These are phyloP conservation scores for Lepilemur septentrionalis DNA, from an alignment of 2,797 vertebrate species.

Conservation along the genomic window DNA sequence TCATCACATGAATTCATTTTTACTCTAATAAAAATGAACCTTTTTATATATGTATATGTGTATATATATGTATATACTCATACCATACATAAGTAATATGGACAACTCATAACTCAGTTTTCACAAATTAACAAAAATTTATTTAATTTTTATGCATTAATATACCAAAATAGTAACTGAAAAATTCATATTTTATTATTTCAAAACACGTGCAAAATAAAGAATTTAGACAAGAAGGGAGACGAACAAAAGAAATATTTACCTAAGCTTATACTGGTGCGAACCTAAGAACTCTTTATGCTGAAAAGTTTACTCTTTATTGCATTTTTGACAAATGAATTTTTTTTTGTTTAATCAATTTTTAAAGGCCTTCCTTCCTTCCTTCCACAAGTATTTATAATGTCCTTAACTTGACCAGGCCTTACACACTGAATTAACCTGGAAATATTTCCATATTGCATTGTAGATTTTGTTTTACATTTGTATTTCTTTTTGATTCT, in stretches of 20 bases:
- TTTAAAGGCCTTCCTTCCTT: background rate
- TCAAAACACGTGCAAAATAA: conserved; percentile 5
- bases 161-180: background rate
- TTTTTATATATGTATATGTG: background rate
- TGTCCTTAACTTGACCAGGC: background rate
- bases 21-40: background rate
- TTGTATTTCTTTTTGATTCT: conserved; percentile 1
- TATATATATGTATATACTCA: no score
- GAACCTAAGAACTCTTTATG: background rate
- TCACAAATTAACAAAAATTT: background rate
- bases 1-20: background rate
- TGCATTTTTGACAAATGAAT: background rate
- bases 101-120: background rate
- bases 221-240: background rate
- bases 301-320: conserved; percentile 14
- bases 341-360: background rate
- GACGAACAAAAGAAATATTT: background rate
- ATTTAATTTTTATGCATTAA: background rate
- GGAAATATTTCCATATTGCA: background rate
- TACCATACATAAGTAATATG: background rate
- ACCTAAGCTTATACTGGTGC: background rate
- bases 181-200: background rate
- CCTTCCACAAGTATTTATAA: background rate
- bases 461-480: background rate
- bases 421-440: background rate